Conservation (phyloP, 2,888 invertebrate species). For the Allacma fusca region DNA sequence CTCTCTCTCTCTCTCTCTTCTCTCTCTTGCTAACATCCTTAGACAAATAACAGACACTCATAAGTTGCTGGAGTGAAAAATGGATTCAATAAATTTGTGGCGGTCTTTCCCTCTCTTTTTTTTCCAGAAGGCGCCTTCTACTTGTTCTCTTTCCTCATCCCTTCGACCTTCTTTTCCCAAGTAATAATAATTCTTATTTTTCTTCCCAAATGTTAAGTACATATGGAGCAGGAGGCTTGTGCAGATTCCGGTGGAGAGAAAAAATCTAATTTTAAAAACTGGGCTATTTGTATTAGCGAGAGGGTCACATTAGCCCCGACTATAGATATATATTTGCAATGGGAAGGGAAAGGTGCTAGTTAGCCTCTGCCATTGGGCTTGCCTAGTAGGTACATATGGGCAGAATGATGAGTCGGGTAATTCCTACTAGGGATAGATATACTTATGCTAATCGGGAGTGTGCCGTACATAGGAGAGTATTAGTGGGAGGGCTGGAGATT, state of each 20-base stretch:
- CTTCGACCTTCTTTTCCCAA: background rate
- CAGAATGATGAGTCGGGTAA: too few species aligned
- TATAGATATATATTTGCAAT: too few species aligned
- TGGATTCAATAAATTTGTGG: slow-evolving; percentile 54
- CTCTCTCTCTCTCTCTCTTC: background rate
- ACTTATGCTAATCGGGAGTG: too few species aligned
- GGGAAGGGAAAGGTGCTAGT: too few species aligned
- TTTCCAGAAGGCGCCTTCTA: slow-evolving; percentile 28
- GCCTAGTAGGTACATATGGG: too few species aligned
- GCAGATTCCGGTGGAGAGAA: background rate
- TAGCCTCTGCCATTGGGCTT: too few species aligned
- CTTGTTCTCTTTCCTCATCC: background rate
- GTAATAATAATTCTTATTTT: slow-evolving; percentile 14
- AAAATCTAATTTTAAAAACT: slow-evolving; percentile 23
- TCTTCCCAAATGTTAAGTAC: background rate
- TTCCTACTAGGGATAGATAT: too few species aligned
- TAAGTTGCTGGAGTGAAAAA: slow-evolving; percentile 50
- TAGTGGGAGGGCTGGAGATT: background rate
- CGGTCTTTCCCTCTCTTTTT: slow-evolving; percentile 40
- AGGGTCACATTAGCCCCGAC: background rate
- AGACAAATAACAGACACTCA: slow-evolving; percentile 54
- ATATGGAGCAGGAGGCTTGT: background rate
- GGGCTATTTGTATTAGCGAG: background rate
- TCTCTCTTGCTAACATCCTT: slow-evolving; percentile 28
- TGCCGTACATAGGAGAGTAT: too few species aligned